Evolutionary conservation across 2,797 vertebrate genomes (phyloP), one percentile per base, ranked within the genome.

Genomic region (Pseudocheirus occidentalis): DNA sequence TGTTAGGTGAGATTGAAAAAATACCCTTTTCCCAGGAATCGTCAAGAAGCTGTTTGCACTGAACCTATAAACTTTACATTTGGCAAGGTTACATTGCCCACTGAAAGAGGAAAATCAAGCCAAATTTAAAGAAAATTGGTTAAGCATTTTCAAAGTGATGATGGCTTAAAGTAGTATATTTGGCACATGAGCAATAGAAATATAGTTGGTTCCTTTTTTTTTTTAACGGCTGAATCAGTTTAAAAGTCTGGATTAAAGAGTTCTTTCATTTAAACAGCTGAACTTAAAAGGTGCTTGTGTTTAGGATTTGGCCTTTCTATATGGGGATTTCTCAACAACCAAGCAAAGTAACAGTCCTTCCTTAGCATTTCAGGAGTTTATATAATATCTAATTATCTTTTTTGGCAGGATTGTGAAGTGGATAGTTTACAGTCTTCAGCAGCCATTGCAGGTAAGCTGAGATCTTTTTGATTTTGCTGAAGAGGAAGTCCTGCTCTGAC

Each of bases 91-190:
- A 95, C 16, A 91, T 90, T 93, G 40, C 16, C 50, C 56, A 95
- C 31, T 57, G 53, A 93, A 89, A 55, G 50, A 93, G 21, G 57
- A 95, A 94, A 95, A 66, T 92, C n/a, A 94, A 97, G 73, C 50
- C 40, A 58, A 93, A 94, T 91, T 97, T 94, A 92, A 93, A 58
- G 91, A 96, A 96, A 95, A 90, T 55, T 89, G 28, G 59, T 91
- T 90, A 92, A 93, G 40, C 52, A 90, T 90, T 97, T 97, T 97
- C 87, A 34, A 96, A 95, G 50, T 87, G 46, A 66, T 91, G 1
- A 13, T 55, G 46, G 94, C 27, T 96, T 95, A 96, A 92, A 93
- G 50, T 93, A 95, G 73, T 29, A 46, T 90, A 53, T 91, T 91
- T 73, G 62, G 27, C 31, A 91, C 90, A 81, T 89, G 46, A 73